Evolutionary conservation across 1,140 invertebrate species (phyloP).

Genomic region (Drosophila paulistorum): DNA sequence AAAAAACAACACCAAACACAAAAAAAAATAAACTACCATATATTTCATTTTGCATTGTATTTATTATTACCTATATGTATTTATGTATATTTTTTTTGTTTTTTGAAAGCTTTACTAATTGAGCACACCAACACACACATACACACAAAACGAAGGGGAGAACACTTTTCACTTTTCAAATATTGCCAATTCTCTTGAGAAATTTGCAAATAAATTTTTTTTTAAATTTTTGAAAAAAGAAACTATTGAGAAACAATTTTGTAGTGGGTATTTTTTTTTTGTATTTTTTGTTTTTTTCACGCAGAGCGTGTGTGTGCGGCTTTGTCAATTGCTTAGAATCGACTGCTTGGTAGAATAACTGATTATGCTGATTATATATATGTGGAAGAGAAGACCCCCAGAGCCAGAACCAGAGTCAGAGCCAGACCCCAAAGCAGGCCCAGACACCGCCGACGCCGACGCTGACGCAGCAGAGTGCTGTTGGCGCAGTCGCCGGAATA

Average conservation of each 20-base stretch:
- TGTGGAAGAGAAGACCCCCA: constrained; percentile 9
- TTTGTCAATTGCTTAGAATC: constrained; percentile 70
- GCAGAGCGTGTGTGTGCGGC: constrained; percentile 74
- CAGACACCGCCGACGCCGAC: constrained; percentile 19
- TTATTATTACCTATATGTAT: constrained; percentile 19
- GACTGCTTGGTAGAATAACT: constrained; percentile 76
- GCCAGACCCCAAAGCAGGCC: constrained; percentile 24
- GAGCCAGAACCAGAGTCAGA: neutral
- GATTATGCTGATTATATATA: constrained; percentile 82
- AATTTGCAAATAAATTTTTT: constrained; percentile 1
- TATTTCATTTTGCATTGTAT: constrained; percentile 16
- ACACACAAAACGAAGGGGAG: neutral
- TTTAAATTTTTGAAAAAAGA: neutral
- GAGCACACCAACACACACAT: neutral
- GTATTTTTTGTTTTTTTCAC: constrained; percentile 32
- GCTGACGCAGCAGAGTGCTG: neutral
- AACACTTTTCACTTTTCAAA: constrained; percentile 20
- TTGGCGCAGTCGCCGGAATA: constrained; percentile 25
- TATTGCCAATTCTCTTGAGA: constrained; percentile 15
- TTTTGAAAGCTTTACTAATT: constrained; percentile 7
- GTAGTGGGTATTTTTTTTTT: too few species aligned
- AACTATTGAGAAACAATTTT: neutral
- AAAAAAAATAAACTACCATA: constrained; percentile 14
- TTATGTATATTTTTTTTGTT: neutral
- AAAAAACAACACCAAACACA: constrained; percentile 25